Evolutionary conservation across 30 jellyfish, hydroid and myxozoan species (phyloP).

Genomic region (Nemopilema nomurai): DNA sequence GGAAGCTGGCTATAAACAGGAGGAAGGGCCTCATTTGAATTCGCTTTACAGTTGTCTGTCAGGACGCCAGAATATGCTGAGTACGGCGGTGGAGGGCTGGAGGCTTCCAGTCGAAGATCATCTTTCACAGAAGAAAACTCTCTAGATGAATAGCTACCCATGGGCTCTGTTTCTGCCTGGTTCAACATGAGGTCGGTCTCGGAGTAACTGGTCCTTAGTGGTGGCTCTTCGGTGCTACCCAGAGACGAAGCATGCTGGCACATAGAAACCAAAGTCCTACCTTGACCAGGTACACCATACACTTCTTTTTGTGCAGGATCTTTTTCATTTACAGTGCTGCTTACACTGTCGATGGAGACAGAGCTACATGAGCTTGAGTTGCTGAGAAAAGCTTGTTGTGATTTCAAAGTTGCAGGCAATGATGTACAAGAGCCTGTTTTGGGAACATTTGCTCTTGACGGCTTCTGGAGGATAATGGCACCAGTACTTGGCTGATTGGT

Average conservation of each 20-base stretch:
- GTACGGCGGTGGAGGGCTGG: conserved; percentile 74
- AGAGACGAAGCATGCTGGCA: conserved; percentile 2
- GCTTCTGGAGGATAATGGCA: background rate
- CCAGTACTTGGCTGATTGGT: background rate
- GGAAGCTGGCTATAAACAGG: conserved; percentile 45
- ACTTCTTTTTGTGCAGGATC: background rate
- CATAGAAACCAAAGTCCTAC: too few species aligned
- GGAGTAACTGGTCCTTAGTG: conserved; percentile 74
- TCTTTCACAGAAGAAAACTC: background rate
- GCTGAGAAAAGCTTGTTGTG: conserved; percentile 4
- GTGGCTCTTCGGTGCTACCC: background rate
- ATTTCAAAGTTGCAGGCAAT: conserved; percentile 36
- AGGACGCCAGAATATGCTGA: background rate
- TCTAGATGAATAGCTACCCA: background rate
- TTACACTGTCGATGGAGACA: conserved; percentile 41
- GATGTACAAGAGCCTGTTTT: conserved; percentile 39
- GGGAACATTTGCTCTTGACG: background rate
- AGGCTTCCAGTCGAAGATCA: background rate
- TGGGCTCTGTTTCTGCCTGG: background rate
- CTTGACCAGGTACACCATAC: background rate
- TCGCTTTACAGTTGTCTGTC: background rate
- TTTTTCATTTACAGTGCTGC: conserved; percentile 1
- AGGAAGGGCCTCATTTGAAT: conserved; percentile 23
- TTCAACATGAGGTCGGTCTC: conserved; percentile 71
- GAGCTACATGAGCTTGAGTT: conserved; percentile 55